Evolutionary conservation across 2,888 invertebrate species (phyloP).

Genomic region (Drosophila barbarae): DNA sequence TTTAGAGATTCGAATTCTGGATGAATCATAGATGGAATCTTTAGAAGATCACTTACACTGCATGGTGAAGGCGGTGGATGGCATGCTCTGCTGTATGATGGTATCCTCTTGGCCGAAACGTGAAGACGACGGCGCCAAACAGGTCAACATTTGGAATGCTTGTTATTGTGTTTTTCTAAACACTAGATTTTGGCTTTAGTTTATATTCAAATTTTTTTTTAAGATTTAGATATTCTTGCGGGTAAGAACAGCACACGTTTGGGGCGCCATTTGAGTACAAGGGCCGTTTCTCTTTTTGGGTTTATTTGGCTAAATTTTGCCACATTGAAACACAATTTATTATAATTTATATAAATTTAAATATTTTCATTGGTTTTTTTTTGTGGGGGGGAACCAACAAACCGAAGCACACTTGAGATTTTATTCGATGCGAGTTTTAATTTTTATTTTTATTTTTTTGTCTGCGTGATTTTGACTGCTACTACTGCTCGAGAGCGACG

Average conservation of each 20-base stretch:
- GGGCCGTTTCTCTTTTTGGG: slow-evolving; percentile 28
- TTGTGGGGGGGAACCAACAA: background rate
- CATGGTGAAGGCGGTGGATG: slow-evolving; percentile 80
- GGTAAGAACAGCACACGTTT: slow-evolving; percentile 56
- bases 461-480: slow-evolving; percentile 41
- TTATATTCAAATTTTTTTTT: slow-evolving; percentile 20
- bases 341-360: slow-evolving; percentile 16
- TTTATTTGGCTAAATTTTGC: slow-evolving; percentile 16
- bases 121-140: slow-evolving; percentile 80
- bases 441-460: slow-evolving; percentile 15
- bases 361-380: slow-evolving; percentile 6
- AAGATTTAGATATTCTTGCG: slow-evolving; percentile 30
- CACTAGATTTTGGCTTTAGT: slow-evolving; percentile 18
- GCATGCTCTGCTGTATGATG: slow-evolving; percentile 79
- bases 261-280: slow-evolving; percentile 51
- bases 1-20: slow-evolving; percentile 2
- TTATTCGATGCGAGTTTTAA: slow-evolving; percentile 27
- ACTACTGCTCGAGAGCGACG: slow-evolving; percentile 70
- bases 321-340: slow-evolving; percentile 37
- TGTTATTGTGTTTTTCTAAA: slow-evolving; percentile 19
- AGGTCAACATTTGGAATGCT: slow-evolving; percentile 79
- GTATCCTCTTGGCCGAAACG: slow-evolving; percentile 81
- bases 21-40: slow-evolving; percentile 23
- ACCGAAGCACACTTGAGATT: slow-evolving; percentile 5
- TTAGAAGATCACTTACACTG: slow-evolving; percentile 77